These are phyloP conservation scores for Pachydiplax longipennis DNA, from an alignment of 2,888 invertebrate species.

Conservation along the genomic window DNA sequence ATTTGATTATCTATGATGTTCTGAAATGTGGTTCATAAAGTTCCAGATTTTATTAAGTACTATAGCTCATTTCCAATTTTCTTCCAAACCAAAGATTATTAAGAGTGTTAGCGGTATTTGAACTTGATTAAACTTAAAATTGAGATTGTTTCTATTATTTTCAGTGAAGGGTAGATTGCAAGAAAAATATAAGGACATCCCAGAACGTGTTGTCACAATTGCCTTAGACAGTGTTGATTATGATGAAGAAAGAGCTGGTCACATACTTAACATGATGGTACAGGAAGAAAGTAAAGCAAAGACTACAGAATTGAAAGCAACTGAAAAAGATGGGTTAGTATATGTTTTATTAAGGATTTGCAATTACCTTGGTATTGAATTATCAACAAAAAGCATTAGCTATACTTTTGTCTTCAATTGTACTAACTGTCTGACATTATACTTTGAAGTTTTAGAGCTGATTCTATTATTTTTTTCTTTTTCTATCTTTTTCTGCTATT, in stretches of 20 bases:
- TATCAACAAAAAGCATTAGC: neutral
- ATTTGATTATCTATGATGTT: no score
- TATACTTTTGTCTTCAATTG: no score
- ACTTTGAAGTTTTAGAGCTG: no score
- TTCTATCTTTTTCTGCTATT: no score
- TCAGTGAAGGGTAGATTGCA: conserved; percentile 64
- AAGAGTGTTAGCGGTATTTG: no score
- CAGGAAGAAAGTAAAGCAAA: conserved; percentile 66
- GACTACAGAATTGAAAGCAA: conserved; percentile 1
- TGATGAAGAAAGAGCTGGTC: conserved; percentile 80
- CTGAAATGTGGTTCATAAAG: no score
- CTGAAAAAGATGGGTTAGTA: conserved; percentile 28
- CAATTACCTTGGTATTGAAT: neutral
- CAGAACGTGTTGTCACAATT: conserved; percentile 81
- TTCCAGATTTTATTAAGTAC: no score
- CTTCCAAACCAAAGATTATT: no score
- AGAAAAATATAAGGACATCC: conserved; percentile 75
- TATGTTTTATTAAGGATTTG: neutral
- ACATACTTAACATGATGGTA: conserved; percentile 77
- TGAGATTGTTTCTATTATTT: neutral
- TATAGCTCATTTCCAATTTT: no score
- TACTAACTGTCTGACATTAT: no score
- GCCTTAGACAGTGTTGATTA: conserved; percentile 89
- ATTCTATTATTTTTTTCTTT: no score
- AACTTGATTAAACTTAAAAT: neutral